These are phyloP conservation scores for Trachelus tabidus DNA, from an alignment of 2,888 invertebrate genomes.

Conservation along the genomic window DNA sequence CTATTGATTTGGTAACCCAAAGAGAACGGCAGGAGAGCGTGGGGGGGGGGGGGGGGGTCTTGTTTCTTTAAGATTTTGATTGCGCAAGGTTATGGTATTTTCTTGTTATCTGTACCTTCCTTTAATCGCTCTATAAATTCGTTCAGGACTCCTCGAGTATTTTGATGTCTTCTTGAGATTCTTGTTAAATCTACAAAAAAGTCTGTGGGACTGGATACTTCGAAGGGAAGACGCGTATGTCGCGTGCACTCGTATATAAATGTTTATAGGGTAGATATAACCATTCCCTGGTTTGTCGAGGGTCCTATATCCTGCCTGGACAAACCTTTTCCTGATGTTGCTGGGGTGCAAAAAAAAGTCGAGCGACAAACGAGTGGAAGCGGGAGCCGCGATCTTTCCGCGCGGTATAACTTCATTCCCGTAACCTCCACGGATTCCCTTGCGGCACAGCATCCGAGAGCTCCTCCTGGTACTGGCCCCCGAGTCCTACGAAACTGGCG, in stretches of 20 bases:
- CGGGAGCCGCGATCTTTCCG: constrained; percentile 17
- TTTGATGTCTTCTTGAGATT: background rate
- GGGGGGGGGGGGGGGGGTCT: background rate
- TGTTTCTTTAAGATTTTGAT: background rate
- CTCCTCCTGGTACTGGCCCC: background rate
- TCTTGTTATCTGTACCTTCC: background rate
- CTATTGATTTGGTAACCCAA: background rate
- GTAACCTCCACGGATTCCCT: background rate
- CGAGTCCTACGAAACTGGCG: background rate
- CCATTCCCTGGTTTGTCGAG: background rate
- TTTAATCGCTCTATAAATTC: background rate
- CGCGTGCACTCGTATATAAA: background rate
- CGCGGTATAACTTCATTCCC: constrained; percentile 9
- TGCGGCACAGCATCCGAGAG: background rate
- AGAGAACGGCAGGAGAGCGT: background rate
- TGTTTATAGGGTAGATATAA: background rate
- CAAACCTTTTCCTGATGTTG: background rate
- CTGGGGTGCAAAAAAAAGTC: background rate
- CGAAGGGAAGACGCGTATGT: background rate
- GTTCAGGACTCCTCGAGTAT: background rate
- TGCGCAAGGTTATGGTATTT: background rate
- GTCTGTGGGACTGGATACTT: background rate
- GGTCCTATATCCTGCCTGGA: background rate
- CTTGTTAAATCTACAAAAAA: background rate
- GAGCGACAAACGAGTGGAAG: constrained; percentile 15